phyloP scores from a whole-genome alignment of 23 tunicate genomes.

The Styela plicata region DNA sequence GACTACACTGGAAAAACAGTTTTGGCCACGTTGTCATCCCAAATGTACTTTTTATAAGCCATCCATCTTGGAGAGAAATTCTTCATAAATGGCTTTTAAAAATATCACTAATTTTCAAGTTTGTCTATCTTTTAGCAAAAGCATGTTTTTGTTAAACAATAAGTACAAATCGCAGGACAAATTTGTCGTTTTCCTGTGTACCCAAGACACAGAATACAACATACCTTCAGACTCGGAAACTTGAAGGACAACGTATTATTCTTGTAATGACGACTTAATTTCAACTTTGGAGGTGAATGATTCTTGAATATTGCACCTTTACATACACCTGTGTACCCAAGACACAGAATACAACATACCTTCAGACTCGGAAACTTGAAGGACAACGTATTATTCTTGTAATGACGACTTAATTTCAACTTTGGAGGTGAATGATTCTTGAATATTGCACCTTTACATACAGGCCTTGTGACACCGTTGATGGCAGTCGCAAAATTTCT shows the following conservation, averaged over 20 bases:
- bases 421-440: slow-evolving; percentile 56
- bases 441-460: slow-evolving; percentile 71
- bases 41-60: no score
- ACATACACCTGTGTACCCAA: slow-evolving; percentile 72
- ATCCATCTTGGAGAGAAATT: no score
- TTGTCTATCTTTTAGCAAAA: no score
- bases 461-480: slow-evolving; percentile 84
- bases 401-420: slow-evolving; percentile 85
- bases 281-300: slow-evolving; percentile 61
- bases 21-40: no score
- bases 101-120: no score
- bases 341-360: slow-evolving; percentile 41
- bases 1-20: no score
- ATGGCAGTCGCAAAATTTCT: slow-evolving; percentile 72
- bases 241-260: slow-evolving; percentile 66
- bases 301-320: slow-evolving; percentile 63
- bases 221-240: slow-evolving; percentile 76
- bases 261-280: slow-evolving; percentile 87
- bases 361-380: slow-evolving; percentile 72
- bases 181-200: no score
- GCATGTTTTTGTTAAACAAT: no score
- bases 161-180: no score
- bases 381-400: slow-evolving; percentile 68
- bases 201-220: no score
- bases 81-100: background rate